These are phyloP conservation scores for Neomorphus geoffroyi DNA, from an alignment of 2,797 vertebrate species.

Conservation along the genomic window DNA sequence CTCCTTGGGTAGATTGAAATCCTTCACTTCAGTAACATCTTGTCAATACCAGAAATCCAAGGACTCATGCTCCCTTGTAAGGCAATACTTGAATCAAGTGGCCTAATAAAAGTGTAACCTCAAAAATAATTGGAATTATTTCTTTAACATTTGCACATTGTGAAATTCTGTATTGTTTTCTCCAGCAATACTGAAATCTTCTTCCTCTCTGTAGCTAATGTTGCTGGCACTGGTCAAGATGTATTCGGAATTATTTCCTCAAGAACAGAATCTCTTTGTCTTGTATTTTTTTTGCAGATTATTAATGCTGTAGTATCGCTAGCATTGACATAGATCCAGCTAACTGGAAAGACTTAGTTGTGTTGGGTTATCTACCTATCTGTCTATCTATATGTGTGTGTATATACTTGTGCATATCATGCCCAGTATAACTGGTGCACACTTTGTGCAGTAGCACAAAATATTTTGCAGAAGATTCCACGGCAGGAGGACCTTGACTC, in stretches of 20 bases:
- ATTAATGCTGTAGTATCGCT: background rate
- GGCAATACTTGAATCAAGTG: background rate
- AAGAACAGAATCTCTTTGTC: background rate
- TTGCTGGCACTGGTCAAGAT: background rate
- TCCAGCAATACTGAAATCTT: background rate
- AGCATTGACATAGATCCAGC: background rate
- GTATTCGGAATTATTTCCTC: background rate
- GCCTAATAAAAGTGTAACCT: background rate
- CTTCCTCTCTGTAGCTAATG: background rate
- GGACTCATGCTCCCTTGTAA: background rate
- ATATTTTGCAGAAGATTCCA: background rate
- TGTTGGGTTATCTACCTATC: background rate
- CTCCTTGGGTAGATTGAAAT: background rate
- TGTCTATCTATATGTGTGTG: slow-evolving; percentile 42
- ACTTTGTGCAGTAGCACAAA: background rate
- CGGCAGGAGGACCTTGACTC: slow-evolving; percentile 14
- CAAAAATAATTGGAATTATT: background rate
- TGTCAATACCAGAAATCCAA: background rate
- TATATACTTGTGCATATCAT: slow-evolving; percentile 45
- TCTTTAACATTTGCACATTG: background rate
- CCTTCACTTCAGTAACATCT: background rate
- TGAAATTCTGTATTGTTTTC: background rate
- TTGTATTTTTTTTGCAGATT: background rate
- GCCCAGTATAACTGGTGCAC: background rate
- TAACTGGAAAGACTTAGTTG: background rate